Conservation (phyloP, 2,797 vertebrate genomes). For the Rachycentron canadum region DNA sequence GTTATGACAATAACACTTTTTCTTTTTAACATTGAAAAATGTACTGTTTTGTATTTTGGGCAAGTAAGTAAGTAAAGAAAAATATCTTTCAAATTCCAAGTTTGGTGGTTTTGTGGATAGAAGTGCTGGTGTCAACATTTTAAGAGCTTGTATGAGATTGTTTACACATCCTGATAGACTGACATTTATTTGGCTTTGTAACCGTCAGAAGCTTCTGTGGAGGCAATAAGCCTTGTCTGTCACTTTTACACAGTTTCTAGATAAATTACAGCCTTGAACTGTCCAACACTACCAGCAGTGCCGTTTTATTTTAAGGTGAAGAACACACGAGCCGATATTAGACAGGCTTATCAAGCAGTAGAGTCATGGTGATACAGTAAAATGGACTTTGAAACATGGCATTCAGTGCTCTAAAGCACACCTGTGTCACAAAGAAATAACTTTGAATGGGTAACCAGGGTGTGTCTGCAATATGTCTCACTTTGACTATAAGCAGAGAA, state of each 20-base stretch:
- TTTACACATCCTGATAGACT: constrained; percentile 51
- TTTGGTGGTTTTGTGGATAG: constrained; percentile 59
- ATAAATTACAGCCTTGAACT: constrained; percentile 37
- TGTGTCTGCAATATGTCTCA: constrained; percentile 13
- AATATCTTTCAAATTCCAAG: constrained; percentile 52
- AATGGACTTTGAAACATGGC: constrained; percentile 36
- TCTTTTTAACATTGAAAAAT: constrained; percentile 45
- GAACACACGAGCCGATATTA: constrained; percentile 38
- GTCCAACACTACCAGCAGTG: constrained; percentile 19
- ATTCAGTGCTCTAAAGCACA: no score
- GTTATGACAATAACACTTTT: constrained; percentile 60
- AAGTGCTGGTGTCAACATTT: constrained; percentile 47
- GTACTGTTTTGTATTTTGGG: constrained; percentile 54
- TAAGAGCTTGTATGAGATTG: constrained; percentile 26
- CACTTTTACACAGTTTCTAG: constrained; percentile 24
- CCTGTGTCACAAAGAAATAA: constrained; percentile 34
- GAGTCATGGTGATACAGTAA: background rate
- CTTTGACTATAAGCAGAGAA: constrained; percentile 35
- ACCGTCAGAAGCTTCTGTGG: constrained; percentile 41
- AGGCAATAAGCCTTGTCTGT: constrained; percentile 33
- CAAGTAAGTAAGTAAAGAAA: constrained; percentile 66
- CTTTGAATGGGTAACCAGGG: constrained; percentile 37
- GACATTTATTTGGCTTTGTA: constrained; percentile 63
- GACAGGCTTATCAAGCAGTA: constrained; percentile 13
- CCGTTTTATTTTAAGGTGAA: constrained; percentile 31